Conservation (phyloP, 2,888 invertebrate species). For the Philereme transversata region DNA sequence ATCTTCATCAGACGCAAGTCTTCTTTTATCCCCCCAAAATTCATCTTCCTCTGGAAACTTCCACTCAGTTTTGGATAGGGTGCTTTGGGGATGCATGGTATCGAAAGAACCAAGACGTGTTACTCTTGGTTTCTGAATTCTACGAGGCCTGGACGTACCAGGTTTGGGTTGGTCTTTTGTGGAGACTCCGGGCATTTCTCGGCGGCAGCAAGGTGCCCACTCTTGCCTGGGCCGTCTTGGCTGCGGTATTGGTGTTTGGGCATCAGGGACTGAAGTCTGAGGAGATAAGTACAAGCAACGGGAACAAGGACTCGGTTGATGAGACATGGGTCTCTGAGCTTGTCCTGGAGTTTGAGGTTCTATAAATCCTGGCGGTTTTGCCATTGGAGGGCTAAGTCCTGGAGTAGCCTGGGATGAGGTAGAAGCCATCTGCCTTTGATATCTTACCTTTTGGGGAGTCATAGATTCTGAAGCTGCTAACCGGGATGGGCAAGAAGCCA, state of each 20-base stretch:
- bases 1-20: constrained; percentile 13
- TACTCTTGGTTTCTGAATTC: constrained; percentile 13
- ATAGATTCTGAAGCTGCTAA: background rate
- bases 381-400: constrained; percentile 4
- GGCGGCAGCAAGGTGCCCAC: constrained; percentile 10
- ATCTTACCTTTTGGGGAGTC: too few species aligned
- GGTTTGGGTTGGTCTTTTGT: constrained; percentile 18
- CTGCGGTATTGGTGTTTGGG: constrained; percentile 5
- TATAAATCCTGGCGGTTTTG: background rate
- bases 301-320: background rate
- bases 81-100: constrained; percentile 14
- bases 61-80: constrained; percentile 9
- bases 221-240: constrained; percentile 16
- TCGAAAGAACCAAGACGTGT: constrained; percentile 27
- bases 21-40: constrained; percentile 16
- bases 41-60: constrained; percentile 7
- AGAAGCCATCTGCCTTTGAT: too few species aligned
- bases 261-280: background rate
- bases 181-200: constrained; percentile 7
- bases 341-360: background rate
- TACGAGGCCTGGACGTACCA: constrained; percentile 7
- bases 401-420: background rate
- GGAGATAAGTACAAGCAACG: constrained; percentile 3
- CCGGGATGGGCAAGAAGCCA: constrained; percentile 4
- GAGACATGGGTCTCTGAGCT: background rate